Evolutionary conservation across 2,113 vertebrate genomes (phyloP).

Genomic region (Antechinus flavipes): DNA sequence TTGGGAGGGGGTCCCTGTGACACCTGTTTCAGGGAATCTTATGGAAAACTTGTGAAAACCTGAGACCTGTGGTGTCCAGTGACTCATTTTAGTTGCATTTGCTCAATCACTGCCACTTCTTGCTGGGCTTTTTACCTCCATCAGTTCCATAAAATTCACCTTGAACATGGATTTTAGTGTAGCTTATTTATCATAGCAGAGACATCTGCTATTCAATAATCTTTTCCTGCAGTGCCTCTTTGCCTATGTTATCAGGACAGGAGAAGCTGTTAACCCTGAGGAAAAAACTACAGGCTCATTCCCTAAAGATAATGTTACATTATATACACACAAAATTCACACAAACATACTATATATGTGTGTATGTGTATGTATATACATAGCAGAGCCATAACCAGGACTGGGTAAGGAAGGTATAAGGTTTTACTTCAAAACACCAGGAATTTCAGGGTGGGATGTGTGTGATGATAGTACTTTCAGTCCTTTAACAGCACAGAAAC

Average conservation of each 20-base stretch:
- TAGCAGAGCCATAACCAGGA: not conserved
- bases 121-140: not conserved
- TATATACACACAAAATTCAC: too few species aligned
- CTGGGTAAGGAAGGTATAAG: not conserved
- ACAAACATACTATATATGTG: too few species aligned
- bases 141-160: constrained; percentile 18
- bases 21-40: not conserved
- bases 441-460: not conserved
- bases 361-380: not conserved
- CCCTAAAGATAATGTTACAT: not conserved
- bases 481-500: not conserved
- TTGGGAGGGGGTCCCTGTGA: not conserved
- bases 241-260: not conserved
- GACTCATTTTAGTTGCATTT: not conserved
- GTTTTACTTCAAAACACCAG: not conserved
- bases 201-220: not conserved
- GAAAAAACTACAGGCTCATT: not conserved
- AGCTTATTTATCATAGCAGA: not conserved
- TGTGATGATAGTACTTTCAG: not conserved
- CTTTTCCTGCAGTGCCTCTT: not conserved
- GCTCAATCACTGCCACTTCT: constrained; percentile 24
- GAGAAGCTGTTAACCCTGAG: not conserved
- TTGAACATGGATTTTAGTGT: constrained; percentile 41
- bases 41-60: not conserved
- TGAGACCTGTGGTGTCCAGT: not conserved